These are phyloP conservation scores for Falco rusticolus DNA, from an alignment of 2,797 vertebrate species.

Conservation along the genomic window DNA sequence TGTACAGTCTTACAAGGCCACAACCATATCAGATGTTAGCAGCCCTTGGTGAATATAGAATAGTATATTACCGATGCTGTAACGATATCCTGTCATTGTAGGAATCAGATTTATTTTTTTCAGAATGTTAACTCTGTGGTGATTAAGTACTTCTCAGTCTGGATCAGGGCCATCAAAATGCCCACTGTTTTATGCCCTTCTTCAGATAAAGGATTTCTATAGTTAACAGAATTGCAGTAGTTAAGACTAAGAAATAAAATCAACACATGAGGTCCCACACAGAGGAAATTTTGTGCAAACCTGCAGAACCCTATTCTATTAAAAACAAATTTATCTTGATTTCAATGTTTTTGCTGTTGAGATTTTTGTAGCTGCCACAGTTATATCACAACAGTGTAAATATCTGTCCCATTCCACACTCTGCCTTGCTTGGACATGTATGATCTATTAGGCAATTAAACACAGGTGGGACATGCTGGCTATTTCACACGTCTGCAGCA, in stretches of 20 bases:
- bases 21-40: not conserved
- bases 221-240: not conserved
- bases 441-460: slow-evolving; percentile 25
- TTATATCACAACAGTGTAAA: slow-evolving; percentile 24
- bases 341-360: not conserved
- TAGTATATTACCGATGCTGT: not conserved
- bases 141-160: not conserved
- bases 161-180: not conserved
- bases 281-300: not conserved
- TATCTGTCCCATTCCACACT: slow-evolving; percentile 30
- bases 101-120: not conserved
- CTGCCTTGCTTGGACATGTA: slow-evolving; percentile 13
- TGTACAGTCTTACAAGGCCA: not conserved
- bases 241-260: not conserved
- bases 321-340: not conserved
- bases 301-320: not conserved
- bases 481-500: slow-evolving; percentile 58
- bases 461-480: slow-evolving; percentile 24
- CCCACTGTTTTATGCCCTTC: not conserved
- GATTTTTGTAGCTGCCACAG: slow-evolving; percentile 12
- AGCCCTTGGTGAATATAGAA: not conserved
- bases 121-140: not conserved
- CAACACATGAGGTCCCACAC: not conserved
- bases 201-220: not conserved
- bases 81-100: not conserved